Evolutionary conservation across 2,113 vertebrate species (phyloP), one percentile per base, ranked within the genome.

Genomic region (Syngnathus scovelli): DNA sequence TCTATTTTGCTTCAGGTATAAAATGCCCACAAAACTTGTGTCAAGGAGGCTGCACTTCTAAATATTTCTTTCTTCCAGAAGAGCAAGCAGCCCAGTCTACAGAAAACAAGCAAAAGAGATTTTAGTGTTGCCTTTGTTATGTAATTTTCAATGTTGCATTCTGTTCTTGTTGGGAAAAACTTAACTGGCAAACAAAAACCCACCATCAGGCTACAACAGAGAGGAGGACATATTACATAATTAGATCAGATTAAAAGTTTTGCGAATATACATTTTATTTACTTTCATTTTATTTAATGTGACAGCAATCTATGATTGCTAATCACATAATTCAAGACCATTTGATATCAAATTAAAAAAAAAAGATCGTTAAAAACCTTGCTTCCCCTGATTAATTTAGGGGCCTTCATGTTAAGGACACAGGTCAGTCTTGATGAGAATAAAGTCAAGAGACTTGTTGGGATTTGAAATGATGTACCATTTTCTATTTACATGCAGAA

Each of bases 71-170:
- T 18, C 36, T n/a, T 2, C 1, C 10, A 60, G 9, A 37, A n/a
- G 9, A 37, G 33, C 16, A 59, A 44, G 21, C 67, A 55, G 59
- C 64, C 69, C 38, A 16, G 63, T 69, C 62, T 36, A 58, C 4
- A 18, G 55, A 38, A 73, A 75, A 72, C 21, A 64, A 64, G 3
- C 4, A 33, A 66, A 64, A 60, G 2, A 18, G 61, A 65, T 69
- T 48, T 64, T 46, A 23, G 67, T 61, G 44, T 38, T 60, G 64
- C 9, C 15, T 51, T 38, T 61, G 64, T 62, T 72, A 66, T 51
- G 44, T 58, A 72, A 81, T 37, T 11, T 54, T 75, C 36, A 56
- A 55, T 52, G 67, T 44, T 46, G 63, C 59, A 67, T 67, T 74
- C 54, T 71, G 68, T 71, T 27, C 66, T 80, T 64, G 23, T 58